phyloP scores from a whole-genome alignment of 2,888 invertebrate species.

The Drosophila paranaensis region DNA sequence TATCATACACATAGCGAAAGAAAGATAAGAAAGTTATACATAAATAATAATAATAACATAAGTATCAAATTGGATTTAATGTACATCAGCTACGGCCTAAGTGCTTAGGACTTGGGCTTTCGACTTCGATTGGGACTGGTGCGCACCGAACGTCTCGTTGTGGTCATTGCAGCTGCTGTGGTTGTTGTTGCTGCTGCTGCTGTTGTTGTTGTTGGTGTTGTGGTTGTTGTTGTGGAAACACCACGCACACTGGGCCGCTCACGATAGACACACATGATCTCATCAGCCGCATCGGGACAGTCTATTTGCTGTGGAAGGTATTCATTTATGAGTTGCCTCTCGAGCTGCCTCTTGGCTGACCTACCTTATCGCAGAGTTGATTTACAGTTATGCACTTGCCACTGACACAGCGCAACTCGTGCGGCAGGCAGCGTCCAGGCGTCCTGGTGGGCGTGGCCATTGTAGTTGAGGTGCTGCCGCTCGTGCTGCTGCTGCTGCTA shows the following conservation, averaged over 20 bases:
- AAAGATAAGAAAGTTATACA: conserved; percentile 29
- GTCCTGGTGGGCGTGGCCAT: conserved; percentile 31
- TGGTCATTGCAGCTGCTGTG: conserved; percentile 32
- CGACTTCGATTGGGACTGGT: conserved; percentile 79
- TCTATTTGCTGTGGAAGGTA: conserved; percentile 83
- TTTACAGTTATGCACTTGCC: conserved; percentile 88
- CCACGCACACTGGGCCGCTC: conserved; percentile 68
- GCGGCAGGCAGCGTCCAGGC: conserved; percentile 77
- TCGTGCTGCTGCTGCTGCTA: conserved; percentile 12
- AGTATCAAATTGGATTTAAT: conserved; percentile 28
- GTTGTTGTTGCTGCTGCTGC: conserved; percentile 18
- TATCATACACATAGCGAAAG: conserved; percentile 67
- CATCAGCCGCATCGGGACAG: conserved; percentile 88
- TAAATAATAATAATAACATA: conserved; percentile 32
- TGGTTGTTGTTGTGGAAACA: conserved; percentile 26
- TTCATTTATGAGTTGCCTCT: background rate
- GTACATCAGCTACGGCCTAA: conserved; percentile 23
- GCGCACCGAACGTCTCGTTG: conserved; percentile 68
- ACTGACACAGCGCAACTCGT: conserved; percentile 88
- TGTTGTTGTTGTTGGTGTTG: conserved; percentile 7
- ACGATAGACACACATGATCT: conserved; percentile 87
- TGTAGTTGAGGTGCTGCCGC: conserved; percentile 19
- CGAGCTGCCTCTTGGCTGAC: background rate
- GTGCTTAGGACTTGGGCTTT: conserved; percentile 71
- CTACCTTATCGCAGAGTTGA: conserved; percentile 87